Evolutionary conservation across 2,888 invertebrate species (phyloP), one percentile per base, ranked within the genome.

Genomic region (Aphidoletes aphidimyza): DNA sequence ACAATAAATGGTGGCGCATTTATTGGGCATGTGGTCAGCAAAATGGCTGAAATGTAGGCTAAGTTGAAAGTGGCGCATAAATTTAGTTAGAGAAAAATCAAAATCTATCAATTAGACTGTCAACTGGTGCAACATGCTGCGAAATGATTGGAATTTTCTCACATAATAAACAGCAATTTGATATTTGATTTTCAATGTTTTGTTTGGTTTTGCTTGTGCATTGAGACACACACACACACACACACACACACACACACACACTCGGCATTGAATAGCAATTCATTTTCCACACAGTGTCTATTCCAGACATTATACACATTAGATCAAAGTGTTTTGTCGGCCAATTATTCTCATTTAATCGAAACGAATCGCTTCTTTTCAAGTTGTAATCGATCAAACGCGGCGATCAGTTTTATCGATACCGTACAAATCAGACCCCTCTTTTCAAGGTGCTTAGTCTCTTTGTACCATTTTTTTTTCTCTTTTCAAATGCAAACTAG

Each of bases 341-440:
- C 1, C 30, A 69, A 69, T 69, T 69, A 69, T 69, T 69, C 69
- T 69, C 69, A 69, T 69, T 69, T 19, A 3, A 69, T 30, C 14
- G 30, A 54, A 54, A 6, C 17, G 0, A 14, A 69, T 30, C 34
- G 69, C 14, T 69, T 69, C 11, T 1, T 30, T 26, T 69, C 26
- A 69, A 69, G 11, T 69, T 69, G 19, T 34, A 34, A 69, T 69
- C 69, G 69, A 69, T 69, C 69, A 69, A 69, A 69, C 69, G n/a
- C n/a, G 14, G 34, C 34, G n/a, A 69, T 69, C 69, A 3, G 69
- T 69, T 69, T 69, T 69, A 69, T 69, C 69, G 34, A 69, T 69
- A 69, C 11, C 42, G 30, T 5, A 54, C 54, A 69, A 69, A 69
- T 22, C 54, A 54, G n/a, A 22, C 54, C n/a, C 54, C 54, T 54